These are phyloP conservation scores for Semotilus atromaculatus DNA, from an alignment of 2,797 vertebrate genomes.

Conservation along the genomic window DNA sequence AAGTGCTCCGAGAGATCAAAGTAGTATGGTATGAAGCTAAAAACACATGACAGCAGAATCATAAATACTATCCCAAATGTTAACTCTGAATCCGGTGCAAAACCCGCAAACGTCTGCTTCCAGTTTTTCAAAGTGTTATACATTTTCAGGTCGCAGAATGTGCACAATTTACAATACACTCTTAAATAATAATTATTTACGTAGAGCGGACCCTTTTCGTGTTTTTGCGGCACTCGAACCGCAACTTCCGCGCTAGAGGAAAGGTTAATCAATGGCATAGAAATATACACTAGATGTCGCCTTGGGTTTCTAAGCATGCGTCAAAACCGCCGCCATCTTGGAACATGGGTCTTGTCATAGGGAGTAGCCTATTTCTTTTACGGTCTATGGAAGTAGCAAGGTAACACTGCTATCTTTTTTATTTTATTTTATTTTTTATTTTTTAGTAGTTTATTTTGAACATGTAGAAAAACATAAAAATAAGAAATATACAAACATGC, in stretches of 20 bases:
- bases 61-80: constrained; percentile 51
- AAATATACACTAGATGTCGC: too few species aligned
- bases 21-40: constrained; percentile 43
- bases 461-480: too few species aligned
- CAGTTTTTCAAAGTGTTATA: constrained; percentile 26
- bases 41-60: constrained; percentile 39
- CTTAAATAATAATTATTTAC: neutral
- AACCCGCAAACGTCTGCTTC: constrained; percentile 15
- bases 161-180: neutral
- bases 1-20: constrained; percentile 27
- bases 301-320: too few species aligned
- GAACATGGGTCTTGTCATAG: too few species aligned
- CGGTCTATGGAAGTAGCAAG: too few species aligned
- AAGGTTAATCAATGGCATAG: constrained; percentile 1
- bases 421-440: too few species aligned
- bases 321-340: too few species aligned
- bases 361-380: too few species aligned
- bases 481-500: too few species aligned
- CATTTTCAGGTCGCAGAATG: constrained; percentile 17
- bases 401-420: too few species aligned
- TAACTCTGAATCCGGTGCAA: constrained; percentile 33
- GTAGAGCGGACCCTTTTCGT: neutral
- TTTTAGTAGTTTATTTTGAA: too few species aligned
- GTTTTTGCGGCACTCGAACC: neutral
- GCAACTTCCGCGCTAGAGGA: constrained; percentile 36